Evolutionary conservation across 1,140 invertebrate species (phyloP).

Genomic region (Drosophila kohkoa): DNA sequence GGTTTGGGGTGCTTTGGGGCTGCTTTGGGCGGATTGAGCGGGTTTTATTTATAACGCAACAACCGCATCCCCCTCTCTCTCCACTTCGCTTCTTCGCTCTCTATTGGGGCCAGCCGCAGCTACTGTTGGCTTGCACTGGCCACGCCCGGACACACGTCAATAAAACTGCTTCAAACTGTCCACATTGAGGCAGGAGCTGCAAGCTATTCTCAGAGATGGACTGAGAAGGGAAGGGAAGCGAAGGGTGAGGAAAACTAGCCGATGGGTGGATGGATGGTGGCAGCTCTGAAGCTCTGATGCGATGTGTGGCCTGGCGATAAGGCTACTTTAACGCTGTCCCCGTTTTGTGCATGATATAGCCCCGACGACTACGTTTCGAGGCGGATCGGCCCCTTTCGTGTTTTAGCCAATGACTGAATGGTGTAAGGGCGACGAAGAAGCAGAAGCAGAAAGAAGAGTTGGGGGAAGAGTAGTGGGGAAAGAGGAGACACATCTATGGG

Average conservation of each 20-base stretch:
- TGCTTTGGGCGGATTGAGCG: slow-evolving; percentile 25
- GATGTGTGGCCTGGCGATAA: slow-evolving; percentile 66
- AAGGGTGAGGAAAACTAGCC: not conserved
- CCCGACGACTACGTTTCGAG: slow-evolving; percentile 36
- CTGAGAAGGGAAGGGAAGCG: not conserved
- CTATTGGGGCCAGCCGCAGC: slow-evolving; percentile 8
- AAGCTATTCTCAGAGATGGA: not conserved
- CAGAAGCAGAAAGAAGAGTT: not conserved
- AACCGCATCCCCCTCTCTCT: slow-evolving; percentile 19
- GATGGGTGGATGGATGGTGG: too few species aligned
- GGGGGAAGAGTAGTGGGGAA: slow-evolving; percentile 17
- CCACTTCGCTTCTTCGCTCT: not conserved
- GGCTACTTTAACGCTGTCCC: slow-evolving; percentile 82
- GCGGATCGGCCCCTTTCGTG: slow-evolving; percentile 78
- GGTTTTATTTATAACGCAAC: slow-evolving; percentile 80
- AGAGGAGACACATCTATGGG: not conserved
- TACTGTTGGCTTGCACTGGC: slow-evolving; percentile 32
- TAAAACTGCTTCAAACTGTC: slow-evolving; percentile 81
- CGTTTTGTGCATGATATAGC: slow-evolving; percentile 75
- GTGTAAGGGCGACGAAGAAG: slow-evolving; percentile 14
- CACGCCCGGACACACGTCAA: slow-evolving; percentile 81
- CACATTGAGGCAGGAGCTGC: slow-evolving; percentile 59
- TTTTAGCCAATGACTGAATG: slow-evolving; percentile 64
- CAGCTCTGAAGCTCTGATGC: slow-evolving; percentile 40
- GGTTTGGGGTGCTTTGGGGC: slow-evolving; percentile 3